Evolutionary conservation across 2,888 invertebrate genomes (phyloP).

Genomic region (Arrhopalites spinosus): DNA sequence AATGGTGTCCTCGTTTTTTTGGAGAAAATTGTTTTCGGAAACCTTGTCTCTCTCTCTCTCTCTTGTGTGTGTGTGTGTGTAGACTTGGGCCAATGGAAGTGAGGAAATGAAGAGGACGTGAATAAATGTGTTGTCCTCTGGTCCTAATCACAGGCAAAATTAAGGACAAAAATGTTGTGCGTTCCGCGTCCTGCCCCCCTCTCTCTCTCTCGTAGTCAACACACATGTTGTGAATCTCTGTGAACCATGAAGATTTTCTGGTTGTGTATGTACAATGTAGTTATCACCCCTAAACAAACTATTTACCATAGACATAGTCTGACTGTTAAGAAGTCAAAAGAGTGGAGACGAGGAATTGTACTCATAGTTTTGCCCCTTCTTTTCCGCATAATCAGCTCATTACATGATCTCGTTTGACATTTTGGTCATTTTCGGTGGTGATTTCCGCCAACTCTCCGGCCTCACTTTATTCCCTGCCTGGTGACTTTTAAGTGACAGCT

Average conservation of each 20-base stretch:
- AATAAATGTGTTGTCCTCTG: constrained; percentile 43
- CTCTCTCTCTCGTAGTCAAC: background rate
- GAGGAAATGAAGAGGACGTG: constrained; percentile 45
- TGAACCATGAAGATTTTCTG: no score
- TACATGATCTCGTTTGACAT: constrained; percentile 42
- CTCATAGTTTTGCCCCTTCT: constrained; percentile 21
- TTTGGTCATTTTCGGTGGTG: constrained; percentile 46
- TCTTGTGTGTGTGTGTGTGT: no score
- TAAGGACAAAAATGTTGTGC: constrained; percentile 32
- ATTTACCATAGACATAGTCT: background rate
- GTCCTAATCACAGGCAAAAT: constrained; percentile 25
- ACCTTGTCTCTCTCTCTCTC: constrained; percentile 11
- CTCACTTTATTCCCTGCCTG: constrained; percentile 18
- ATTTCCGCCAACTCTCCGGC: constrained; percentile 39
- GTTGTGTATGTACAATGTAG: no score
- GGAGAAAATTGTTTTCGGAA: constrained; percentile 27
- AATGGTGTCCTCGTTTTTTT: background rate
- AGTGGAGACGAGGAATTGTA: background rate
- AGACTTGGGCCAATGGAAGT: background rate
- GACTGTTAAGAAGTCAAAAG: background rate
- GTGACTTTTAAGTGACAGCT: constrained; percentile 45
- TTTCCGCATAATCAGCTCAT: constrained; percentile 50
- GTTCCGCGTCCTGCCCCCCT: background rate
- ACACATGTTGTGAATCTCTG: no score
- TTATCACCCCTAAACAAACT: no score